Evolutionary conservation across 2,797 vertebrate species (phyloP).

Genomic region (Melanotaenia pygmaea): DNA sequence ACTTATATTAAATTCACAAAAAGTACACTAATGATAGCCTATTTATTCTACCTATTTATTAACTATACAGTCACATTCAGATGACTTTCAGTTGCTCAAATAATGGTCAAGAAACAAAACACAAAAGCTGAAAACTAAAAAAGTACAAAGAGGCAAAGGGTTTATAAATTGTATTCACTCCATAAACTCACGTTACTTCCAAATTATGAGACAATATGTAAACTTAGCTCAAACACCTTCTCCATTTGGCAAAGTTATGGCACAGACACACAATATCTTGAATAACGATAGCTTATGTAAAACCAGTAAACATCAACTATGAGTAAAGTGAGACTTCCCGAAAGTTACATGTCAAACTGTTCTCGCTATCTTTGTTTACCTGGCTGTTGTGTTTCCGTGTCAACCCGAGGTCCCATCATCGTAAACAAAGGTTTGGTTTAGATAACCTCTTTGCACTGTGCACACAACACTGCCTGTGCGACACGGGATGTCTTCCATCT

Average conservation of each 20-base stretch:
- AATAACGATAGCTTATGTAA: background rate
- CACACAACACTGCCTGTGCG: slow-evolving; percentile 24
- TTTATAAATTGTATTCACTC: background rate
- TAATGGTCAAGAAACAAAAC: background rate
- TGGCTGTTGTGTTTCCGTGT: slow-evolving; percentile 39
- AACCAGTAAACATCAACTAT: background rate
- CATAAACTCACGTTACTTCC: background rate
- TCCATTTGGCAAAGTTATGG: background rate
- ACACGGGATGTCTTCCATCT: slow-evolving; percentile 41
- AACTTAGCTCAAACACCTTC: background rate
- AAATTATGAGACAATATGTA: background rate
- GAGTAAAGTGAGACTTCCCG: background rate
- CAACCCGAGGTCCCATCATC: slow-evolving; percentile 74
- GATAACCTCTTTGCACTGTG: slow-evolving; percentile 45
- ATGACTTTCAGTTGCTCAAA: background rate
- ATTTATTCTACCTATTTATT: background rate
- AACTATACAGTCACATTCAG: background rate
- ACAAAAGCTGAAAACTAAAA: background rate
- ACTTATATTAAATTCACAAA: background rate
- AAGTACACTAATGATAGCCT: background rate
- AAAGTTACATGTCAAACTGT: background rate
- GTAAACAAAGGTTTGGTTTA: slow-evolving; percentile 54
- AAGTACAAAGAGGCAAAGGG: background rate
- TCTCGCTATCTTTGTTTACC: slow-evolving; percentile 57
- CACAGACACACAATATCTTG: background rate